These are phyloP conservation scores for Bombus haemorrhoidalis DNA, from an alignment of 1,140 invertebrate genomes.

Conservation along the genomic window DNA sequence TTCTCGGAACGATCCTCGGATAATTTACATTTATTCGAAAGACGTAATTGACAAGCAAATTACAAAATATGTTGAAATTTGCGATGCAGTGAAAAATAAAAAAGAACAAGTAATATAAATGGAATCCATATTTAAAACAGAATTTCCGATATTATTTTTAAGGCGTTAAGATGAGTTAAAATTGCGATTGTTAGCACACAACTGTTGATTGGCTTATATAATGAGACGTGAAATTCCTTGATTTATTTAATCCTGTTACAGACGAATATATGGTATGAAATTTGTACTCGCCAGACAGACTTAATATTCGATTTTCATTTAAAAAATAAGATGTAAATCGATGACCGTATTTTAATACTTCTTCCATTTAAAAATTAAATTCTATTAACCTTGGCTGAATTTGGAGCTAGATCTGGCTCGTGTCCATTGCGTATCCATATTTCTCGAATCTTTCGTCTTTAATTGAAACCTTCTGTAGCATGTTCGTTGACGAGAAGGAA, in stretches of 20 bases:
- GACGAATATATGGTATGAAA: neutral
- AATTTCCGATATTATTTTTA: neutral
- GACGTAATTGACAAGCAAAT: neutral
- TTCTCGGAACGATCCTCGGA: neutral
- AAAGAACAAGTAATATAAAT: neutral
- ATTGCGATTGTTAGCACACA: neutral
- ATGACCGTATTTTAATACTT: neutral
- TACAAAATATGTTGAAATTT: neutral
- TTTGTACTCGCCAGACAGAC: neutral
- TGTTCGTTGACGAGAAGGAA: neutral
- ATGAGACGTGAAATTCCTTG: neutral
- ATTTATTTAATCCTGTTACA: neutral
- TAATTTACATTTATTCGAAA: neutral
- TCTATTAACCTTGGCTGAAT: neutral
- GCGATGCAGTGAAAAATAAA: neutral
- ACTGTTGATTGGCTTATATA: neutral
- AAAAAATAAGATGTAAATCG: neutral
- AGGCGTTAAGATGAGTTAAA: neutral
- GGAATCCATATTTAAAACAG: neutral
- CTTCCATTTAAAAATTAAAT: neutral
- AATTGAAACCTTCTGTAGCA: neutral
- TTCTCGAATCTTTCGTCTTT: neutral
- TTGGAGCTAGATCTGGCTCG: accelerated
- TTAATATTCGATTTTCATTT: neutral
- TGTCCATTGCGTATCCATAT: too few relatives aligned